Evolutionary conservation across 2,888 invertebrate species (phyloP), one percentile per base, ranked within the genome.

Genomic region (Lacanobia wlatinum): DNA sequence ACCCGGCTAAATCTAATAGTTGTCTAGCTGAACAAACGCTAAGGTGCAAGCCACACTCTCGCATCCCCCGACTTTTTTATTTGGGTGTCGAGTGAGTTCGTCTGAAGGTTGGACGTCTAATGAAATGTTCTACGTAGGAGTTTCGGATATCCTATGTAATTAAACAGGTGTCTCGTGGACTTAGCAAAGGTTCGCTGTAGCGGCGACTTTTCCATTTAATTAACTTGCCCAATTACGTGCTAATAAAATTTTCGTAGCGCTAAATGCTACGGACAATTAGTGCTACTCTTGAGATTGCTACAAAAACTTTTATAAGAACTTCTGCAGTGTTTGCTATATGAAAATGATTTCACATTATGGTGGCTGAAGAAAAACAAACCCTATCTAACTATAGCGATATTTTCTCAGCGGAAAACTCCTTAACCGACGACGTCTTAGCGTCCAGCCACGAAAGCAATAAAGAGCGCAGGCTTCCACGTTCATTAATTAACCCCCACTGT

Each of bases 401-500:
- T 95, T 96, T 93, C 94, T 93, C 90, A 87, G 88, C 90, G 92
- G 95, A 94, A 96, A 95, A 95, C 94, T 95, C 94, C 94, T 94
- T 94, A 94, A 93, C 92, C 94, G 93, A 89, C 93, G 92, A 94
- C 94, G 95, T 94, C 95, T 95, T 93, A 95, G 93, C 95, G 94
- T 94, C 95, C 94, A 95, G 95, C 95, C 94, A 95, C 94, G 94
- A 95, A 96, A 95, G 96, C 95, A 96, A 96, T 96, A 96, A 96
- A 96, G 96, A 96, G 95, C 95, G 95, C 96, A 95, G 94, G 95
- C 96, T 96, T 96, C 96, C 93, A 96, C 96, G 95, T 96, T 96
- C 96, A 96, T 96, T 96, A 96, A 96, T 96, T 96, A 96, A 96
- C 96, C 94, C 94, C 94, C 91, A 87, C 89, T 91, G 87, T 86